These are phyloP conservation scores for Collichthys lucidus DNA, from an alignment of 2,113 vertebrate species.

Conservation along the genomic window DNA sequence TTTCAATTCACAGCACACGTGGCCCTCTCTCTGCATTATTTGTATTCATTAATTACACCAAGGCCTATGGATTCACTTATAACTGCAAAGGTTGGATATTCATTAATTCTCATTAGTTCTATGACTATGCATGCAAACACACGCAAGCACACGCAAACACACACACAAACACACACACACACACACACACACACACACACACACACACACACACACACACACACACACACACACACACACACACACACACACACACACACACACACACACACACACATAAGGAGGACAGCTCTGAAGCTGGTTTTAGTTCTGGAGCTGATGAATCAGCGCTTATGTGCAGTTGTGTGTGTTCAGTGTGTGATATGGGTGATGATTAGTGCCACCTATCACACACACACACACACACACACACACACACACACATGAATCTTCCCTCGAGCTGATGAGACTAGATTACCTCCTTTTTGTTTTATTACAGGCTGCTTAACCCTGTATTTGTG, in stretches of 20 bases:
- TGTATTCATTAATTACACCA: conserved; percentile 74
- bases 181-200: neutral
- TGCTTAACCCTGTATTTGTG: neutral
- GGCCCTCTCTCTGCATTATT: conserved; percentile 62
- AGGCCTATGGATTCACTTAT: conserved; percentile 64
- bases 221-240: conserved; percentile 2
- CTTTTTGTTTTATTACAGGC: neutral
- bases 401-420: neutral
- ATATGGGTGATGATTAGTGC: conserved; percentile 3
- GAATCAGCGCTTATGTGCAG: conserved; percentile 24
- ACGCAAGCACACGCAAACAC: conserved; percentile 7
- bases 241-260: conserved; percentile 6
- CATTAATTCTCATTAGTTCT: conserved; percentile 76
- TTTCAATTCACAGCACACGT: conserved; percentile 66
- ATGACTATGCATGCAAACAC: neutral
- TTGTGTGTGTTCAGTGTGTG: neutral
- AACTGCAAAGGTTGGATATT: conserved; percentile 74
- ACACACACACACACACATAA: conserved; percentile 7
- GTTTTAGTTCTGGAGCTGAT: conserved; percentile 34
- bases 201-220: neutral
- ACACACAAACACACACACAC: conserved; percentile 9
- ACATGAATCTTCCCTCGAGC: neutral
- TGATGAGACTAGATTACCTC: neutral
- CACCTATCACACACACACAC: conserved; percentile 1
- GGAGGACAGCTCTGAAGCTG: conserved; percentile 18